Evolutionary conservation across 2,888 invertebrate species (phyloP).

Genomic region (Tiliacea citrago): DNA sequence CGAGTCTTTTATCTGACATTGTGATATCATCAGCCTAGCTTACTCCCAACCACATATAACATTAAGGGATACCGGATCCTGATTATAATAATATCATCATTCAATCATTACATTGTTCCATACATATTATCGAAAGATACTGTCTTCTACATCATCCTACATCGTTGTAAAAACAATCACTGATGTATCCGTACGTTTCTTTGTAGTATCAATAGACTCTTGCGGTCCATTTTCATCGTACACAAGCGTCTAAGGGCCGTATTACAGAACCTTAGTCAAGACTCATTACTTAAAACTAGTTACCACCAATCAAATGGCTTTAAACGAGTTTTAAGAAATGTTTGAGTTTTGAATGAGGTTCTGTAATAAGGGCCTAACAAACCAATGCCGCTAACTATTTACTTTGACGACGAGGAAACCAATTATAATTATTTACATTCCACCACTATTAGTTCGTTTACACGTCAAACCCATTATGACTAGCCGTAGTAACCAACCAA

Average conservation of each 20-base stretch:
- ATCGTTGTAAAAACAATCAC: not conserved
- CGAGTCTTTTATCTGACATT: not conserved
- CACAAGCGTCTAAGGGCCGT: too few species aligned
- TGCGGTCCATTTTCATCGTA: not conserved
- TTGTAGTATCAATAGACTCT: not conserved
- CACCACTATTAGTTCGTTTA: not conserved
- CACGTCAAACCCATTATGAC: not conserved
- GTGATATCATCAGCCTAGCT: not conserved
- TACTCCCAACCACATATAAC: too few species aligned
- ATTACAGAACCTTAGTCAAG: too few species aligned
- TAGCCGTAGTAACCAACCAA: not conserved
- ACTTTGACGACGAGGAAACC: not conserved
- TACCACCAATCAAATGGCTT: too few species aligned
- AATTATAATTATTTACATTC: constrained; percentile 13
- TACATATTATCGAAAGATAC: not conserved
- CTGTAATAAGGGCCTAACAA: not conserved
- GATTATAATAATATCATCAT: not conserved
- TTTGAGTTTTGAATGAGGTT: too few species aligned
- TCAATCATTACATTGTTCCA: not conserved
- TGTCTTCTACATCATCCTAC: not conserved
- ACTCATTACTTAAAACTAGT: too few species aligned
- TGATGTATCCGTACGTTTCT: not conserved
- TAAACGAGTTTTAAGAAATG: too few species aligned
- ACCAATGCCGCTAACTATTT: not conserved
- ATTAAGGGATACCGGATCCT: too few species aligned